Percentiles rank a stretch among this genome's conserved stretches.
phyloP scores from a whole-genome alignment of 1,140 invertebrate genomes.

The Spodoptera litura region DNA sequence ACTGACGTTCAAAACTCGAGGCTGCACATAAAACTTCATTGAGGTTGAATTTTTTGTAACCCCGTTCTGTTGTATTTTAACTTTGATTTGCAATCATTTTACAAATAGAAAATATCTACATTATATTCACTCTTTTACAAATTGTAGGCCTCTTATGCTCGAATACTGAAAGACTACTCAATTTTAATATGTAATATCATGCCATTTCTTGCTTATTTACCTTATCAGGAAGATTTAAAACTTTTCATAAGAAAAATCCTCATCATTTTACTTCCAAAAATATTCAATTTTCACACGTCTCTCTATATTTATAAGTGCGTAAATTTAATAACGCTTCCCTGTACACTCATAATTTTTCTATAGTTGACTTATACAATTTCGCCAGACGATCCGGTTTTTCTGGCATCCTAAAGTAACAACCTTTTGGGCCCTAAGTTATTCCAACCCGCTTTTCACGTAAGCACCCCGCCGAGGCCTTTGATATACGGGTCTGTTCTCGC shows the following conservation, averaged over 20 bases:
- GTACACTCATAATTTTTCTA: constrained; percentile 9
- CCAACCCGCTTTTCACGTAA: constrained; percentile 40
- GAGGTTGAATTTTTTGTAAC: too few relatives aligned
- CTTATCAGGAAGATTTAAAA: too few relatives aligned
- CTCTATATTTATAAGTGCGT: background rate
- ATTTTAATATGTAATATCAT: too few relatives aligned
- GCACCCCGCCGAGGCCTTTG: constrained; percentile 43
- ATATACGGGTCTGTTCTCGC: constrained; percentile 36
- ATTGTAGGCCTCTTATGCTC: too few relatives aligned
- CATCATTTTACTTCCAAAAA: too few relatives aligned
- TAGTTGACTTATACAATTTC: constrained; percentile 11
- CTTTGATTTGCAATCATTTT: background rate
- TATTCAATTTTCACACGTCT: background rate
- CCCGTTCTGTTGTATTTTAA: too few relatives aligned
- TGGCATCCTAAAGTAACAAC: constrained; percentile 30
- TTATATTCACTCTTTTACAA: too few relatives aligned
- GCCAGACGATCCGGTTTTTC: constrained; percentile 24
- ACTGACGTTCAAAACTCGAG: constrained; percentile 23
- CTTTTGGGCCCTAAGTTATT: constrained; percentile 35
- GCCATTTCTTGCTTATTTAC: too few relatives aligned
- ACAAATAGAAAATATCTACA: too few relatives aligned
- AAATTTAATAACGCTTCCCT: background rate
- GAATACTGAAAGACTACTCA: too few relatives aligned
- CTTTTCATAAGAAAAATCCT: too few relatives aligned
- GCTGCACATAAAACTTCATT: background rate